Percentiles rank a stretch among this genome's conserved stretches.
Evolutionary conservation across 2,113 vertebrate species (phyloP).

Genomic region (Onychostruthus taczanowskii): DNA sequence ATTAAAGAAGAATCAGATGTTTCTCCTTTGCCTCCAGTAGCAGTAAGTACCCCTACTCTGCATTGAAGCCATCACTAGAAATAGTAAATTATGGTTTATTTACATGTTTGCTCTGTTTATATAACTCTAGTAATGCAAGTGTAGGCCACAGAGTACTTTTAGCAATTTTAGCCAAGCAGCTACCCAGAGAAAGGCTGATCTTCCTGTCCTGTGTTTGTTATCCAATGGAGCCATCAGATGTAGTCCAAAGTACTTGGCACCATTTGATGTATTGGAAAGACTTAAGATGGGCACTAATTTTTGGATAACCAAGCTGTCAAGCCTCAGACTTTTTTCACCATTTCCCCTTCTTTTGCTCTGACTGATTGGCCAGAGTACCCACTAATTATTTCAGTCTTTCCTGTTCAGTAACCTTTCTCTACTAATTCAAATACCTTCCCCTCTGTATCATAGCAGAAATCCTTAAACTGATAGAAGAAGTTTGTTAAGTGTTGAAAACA

Average conservation of each 20-base stretch:
- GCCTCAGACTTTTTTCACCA: neutral
- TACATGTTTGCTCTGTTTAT: neutral
- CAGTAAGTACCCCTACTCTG: neutral
- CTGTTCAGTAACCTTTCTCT: neutral
- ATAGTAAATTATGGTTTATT: neutral
- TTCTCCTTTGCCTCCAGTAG: slow-evolving; percentile 10
- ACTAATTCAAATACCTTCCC: neutral
- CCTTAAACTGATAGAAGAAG: neutral
- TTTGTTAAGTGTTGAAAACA: neutral
- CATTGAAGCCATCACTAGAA: neutral
- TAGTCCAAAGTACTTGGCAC: neutral
- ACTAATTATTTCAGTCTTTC: neutral
- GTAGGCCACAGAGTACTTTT: neutral
- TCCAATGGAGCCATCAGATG: neutral
- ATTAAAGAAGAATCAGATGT: slow-evolving; percentile 40
- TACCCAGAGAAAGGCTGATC: neutral
- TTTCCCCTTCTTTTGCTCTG: neutral
- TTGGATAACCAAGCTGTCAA: neutral
- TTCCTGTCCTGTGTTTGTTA: neutral
- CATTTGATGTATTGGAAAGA: neutral
- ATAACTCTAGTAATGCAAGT: neutral
- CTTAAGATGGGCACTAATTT: neutral
- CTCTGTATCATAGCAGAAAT: neutral
- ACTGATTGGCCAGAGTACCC: neutral
- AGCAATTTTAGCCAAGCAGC: neutral